Conservation (phyloP, 2,888 invertebrate genomes). For the Ctenicera cuprea region DNA sequence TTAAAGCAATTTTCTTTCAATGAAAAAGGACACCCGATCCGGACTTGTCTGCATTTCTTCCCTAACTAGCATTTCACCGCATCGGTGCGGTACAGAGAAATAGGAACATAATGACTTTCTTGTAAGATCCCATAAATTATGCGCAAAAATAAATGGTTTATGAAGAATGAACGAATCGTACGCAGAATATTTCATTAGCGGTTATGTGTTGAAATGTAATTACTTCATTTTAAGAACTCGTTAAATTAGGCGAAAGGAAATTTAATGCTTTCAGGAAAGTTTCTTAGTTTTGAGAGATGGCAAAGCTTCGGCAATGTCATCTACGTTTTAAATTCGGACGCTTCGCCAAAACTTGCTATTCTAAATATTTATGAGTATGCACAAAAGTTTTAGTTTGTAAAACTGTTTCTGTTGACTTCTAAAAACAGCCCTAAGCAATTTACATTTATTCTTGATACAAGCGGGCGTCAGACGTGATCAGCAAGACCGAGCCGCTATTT, state of each 20-base stretch:
- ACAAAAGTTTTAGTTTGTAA: constrained; percentile 17
- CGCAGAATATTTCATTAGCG: constrained; percentile 22
- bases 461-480: constrained; percentile 19
- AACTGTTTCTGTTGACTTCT: constrained; percentile 13
- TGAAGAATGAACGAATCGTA: constrained; percentile 23
- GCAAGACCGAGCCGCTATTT: neutral
- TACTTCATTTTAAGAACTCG: constrained; percentile 17
- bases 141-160: constrained; percentile 33
- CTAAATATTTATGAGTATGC: constrained; percentile 24
- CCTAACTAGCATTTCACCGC: neutral
- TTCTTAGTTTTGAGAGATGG: neutral
- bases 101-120: constrained; percentile 32
- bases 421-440: constrained; percentile 20
- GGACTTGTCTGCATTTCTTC: constrained; percentile 11
- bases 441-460: constrained; percentile 19
- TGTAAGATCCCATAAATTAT: constrained; percentile 36
- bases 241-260: constrained; percentile 11
- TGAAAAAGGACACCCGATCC: constrained; percentile 5
- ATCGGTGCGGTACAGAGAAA: neutral
- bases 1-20: neutral
- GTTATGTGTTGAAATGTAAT: constrained; percentile 30
- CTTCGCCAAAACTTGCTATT: neutral
- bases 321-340: constrained; percentile 14
- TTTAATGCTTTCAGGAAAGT: constrained; percentile 1
- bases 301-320: neutral